Conservation (phyloP, 2,888 invertebrate genomes). For the Hoplodrina blanda region DNA sequence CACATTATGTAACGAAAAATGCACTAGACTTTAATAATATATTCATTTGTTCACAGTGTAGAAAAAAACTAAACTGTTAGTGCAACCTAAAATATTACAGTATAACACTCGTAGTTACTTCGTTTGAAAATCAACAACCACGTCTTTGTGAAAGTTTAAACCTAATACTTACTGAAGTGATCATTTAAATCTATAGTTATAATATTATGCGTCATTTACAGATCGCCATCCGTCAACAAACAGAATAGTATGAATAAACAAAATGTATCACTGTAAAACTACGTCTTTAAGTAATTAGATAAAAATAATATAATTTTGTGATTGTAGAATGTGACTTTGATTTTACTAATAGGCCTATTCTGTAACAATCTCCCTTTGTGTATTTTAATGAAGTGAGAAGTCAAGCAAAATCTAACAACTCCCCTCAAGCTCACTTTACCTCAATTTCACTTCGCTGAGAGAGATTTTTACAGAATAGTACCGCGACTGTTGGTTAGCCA, state of each 20-base stretch:
- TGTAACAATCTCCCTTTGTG: background rate
- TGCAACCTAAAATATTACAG: constrained; percentile 13
- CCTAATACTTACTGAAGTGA: constrained; percentile 23
- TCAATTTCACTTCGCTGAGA: too few species aligned
- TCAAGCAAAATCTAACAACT: too few species aligned
- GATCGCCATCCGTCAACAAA: constrained; percentile 8
- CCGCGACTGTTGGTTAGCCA: too few species aligned
- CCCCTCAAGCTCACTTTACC: too few species aligned
- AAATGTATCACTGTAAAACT: background rate
- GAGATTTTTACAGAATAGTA: too few species aligned
- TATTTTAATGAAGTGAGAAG: too few species aligned
- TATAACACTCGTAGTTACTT: constrained; percentile 13
- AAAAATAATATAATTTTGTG: background rate
- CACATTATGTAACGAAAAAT: too few species aligned
- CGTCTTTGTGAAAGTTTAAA: constrained; percentile 38
- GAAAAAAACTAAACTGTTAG: background rate
- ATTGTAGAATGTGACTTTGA: background rate
- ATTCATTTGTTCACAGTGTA: constrained; percentile 2
- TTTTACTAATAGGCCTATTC: background rate
- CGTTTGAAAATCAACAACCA: constrained; percentile 43
- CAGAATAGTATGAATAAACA: background rate
- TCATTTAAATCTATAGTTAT: constrained; percentile 26
- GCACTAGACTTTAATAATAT: background rate
- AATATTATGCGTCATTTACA: constrained; percentile 39
- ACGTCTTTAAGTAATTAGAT: background rate